Evolutionary conservation across 1,140 invertebrate genomes (phyloP).

Genomic region (Semibalanus balanoides): DNA sequence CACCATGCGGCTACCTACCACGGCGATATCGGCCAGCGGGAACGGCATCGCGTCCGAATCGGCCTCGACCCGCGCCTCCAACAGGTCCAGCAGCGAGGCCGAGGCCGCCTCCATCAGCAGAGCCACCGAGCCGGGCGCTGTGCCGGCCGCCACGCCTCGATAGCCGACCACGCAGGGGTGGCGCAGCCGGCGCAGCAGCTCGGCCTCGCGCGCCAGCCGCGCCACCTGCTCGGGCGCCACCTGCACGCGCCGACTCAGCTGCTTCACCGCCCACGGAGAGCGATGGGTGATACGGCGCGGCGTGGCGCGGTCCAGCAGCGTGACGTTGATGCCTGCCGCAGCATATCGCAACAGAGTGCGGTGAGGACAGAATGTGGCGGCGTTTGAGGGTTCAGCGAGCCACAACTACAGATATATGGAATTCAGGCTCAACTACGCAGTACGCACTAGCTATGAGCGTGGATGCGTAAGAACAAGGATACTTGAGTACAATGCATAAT

Average conservation of each 20-base stretch:
- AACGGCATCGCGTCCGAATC: conserved; percentile 30
- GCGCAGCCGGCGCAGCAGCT: conserved; percentile 47
- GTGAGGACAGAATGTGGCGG: too few relatives aligned
- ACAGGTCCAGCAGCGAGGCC: too few relatives aligned
- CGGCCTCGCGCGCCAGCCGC: conserved; percentile 52
- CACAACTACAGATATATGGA: too few relatives aligned
- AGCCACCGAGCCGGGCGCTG: conserved; percentile 29
- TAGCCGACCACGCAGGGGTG: conserved; percentile 76
- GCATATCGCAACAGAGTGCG: too few relatives aligned
- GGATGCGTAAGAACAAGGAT: too few relatives aligned
- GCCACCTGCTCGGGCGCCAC: conserved; percentile 28
- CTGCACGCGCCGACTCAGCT: conserved; percentile 3
- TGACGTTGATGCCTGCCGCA: conserved; percentile 17
- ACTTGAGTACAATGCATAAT: too few relatives aligned
- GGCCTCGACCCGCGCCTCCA: too few relatives aligned
- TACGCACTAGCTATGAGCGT: too few relatives aligned
- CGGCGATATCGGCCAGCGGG: conserved; percentile 46
- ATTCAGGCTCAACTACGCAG: too few relatives aligned
- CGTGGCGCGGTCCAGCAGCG: conserved; percentile 16
- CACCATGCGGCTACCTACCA: conserved; percentile 41
- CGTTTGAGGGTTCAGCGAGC: too few relatives aligned
- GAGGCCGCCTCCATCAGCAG: conserved; percentile 19
- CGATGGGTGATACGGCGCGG: conserved; percentile 14
- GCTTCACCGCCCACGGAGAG: conserved; percentile 19
- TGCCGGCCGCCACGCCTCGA: conserved; percentile 44